Evolutionary conservation across 1,140 invertebrate species (phyloP), one percentile per base, ranked within the genome.

Genomic region (Drosophila subpulchrella): DNA sequence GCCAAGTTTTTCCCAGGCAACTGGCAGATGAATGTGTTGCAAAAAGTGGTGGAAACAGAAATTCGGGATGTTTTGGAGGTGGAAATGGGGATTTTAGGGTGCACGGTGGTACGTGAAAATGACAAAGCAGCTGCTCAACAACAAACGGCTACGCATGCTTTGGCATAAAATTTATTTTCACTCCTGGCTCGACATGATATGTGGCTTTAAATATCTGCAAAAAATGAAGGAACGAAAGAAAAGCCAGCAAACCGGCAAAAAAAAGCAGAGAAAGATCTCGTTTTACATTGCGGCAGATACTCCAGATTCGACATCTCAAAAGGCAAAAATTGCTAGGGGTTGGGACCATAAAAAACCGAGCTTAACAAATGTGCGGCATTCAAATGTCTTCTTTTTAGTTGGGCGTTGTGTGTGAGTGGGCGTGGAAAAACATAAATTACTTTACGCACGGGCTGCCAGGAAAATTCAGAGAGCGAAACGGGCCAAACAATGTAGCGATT

Each of bases 91-190:
- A 17, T 51, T 70, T 65, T 46, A 47, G 46, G 32, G 56, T 59
- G 66, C 41, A 67, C 61, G 32, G n/a, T 42, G 50, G 15, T 74
- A 84, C 81, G 70, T 79, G 82, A 83, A 88, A 89, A 88, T 88
- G 83, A 88, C 80, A 88, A 88, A 88, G 83, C 84, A 89, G 79
- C 83, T 83, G 79, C 70, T 84, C 71, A 79, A 76, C 74, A 76
- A 76, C 74, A 76, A 76, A 78, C 72, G 79, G 68, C 79, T 78
- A 81, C 57, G 71, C 80, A 83, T 83, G 81, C 80, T 83, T 66
- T 51, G 81, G 77, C 81, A 85, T 81, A 70, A 81, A 86, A 81
- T 85, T 85, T 84, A 85, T 84, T 85, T 81, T 80, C 81, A 62
- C 77, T 84, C 47, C 63, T 63, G 54, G 34, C 51, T 42, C 63